Percentiles rank a stretch among this genome's conserved stretches.
Evolutionary conservation across 2,888 invertebrate genomes (phyloP).

Genomic region (Oscheius sp.): DNA sequence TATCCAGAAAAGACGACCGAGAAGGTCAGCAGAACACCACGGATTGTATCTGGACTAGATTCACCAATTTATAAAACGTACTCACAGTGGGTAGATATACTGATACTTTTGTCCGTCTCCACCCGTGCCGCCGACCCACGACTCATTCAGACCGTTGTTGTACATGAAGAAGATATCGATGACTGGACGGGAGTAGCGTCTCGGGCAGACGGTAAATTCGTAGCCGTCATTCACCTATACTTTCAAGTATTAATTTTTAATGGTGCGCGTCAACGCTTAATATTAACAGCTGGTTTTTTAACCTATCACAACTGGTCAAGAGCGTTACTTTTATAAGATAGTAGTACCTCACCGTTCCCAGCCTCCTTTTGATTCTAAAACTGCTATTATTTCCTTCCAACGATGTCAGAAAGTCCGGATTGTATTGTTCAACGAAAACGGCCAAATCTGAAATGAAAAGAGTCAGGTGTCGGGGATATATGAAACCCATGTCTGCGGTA

Average conservation of each 20-base stretch:
- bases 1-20: slow-evolving; percentile 48
- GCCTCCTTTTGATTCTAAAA: slow-evolving; percentile 36
- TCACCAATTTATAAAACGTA: background rate
- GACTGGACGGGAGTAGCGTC: background rate
- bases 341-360: slow-evolving; percentile 34
- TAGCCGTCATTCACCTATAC: slow-evolving; percentile 44
- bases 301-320: too few species aligned
- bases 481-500: slow-evolving; percentile 38
- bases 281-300: too few species aligned
- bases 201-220: slow-evolving; percentile 39
- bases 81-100: slow-evolving; percentile 43
- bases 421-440: slow-evolving; percentile 40
- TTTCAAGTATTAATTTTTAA: background rate
- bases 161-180: slow-evolving; percentile 49
- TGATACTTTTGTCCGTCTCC: slow-evolving; percentile 42
- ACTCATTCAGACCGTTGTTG: slow-evolving; percentile 30
- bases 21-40: slow-evolving; percentile 46
- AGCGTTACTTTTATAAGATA: too few species aligned
- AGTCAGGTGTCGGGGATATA: too few species aligned
- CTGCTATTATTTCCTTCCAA: background rate
- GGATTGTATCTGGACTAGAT: slow-evolving; percentile 41
- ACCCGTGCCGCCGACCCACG: slow-evolving; percentile 35
- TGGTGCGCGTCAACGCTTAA: background rate
- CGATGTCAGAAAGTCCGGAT: slow-evolving; percentile 28
- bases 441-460: slow-evolving; percentile 23